Conservation (phyloP, 2,113 vertebrate species). For the Channa argus region DNA sequence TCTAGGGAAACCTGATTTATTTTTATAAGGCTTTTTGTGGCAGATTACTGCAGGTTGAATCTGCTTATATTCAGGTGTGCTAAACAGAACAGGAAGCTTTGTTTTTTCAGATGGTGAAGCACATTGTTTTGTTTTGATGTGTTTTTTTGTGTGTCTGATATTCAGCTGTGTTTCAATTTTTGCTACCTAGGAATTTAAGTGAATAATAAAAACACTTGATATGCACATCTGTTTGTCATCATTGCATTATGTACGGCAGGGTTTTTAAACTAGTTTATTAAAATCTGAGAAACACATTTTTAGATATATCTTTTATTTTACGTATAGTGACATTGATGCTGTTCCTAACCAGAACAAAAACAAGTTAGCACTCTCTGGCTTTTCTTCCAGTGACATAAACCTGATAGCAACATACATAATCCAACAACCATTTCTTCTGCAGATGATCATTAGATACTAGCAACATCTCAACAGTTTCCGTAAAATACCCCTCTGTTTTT, state of each 20-base stretch:
- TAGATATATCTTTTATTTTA: too few species aligned
- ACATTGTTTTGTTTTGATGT: constrained; percentile 56
- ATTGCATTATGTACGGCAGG: neutral
- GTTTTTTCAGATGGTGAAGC: constrained; percentile 69
- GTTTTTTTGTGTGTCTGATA: constrained; percentile 58
- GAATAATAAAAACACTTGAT: constrained; percentile 69
- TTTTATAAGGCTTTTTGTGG: constrained; percentile 52
- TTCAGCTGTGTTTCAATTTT: constrained; percentile 77
- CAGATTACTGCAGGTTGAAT: constrained; percentile 49
- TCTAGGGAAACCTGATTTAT: constrained; percentile 62
- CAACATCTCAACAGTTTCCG: constrained; percentile 18
- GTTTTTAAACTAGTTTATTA: neutral
- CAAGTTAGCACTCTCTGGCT: neutral
- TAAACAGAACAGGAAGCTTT: constrained; percentile 77
- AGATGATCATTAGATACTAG: constrained; percentile 18
- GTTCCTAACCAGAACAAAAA: too few species aligned
- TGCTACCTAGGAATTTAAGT: constrained; percentile 74
- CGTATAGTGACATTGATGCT: too few species aligned
- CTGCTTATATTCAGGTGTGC: constrained; percentile 71
- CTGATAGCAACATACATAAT: constrained; percentile 2
- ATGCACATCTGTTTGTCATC: neutral
- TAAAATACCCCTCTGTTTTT: constrained; percentile 8
- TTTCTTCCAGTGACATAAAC: neutral
- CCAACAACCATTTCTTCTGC: neutral
- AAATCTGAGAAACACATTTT: too few species aligned